phyloP scores from a whole-genome alignment of 2,113 vertebrate species.

The Blennius ocellaris region DNA sequence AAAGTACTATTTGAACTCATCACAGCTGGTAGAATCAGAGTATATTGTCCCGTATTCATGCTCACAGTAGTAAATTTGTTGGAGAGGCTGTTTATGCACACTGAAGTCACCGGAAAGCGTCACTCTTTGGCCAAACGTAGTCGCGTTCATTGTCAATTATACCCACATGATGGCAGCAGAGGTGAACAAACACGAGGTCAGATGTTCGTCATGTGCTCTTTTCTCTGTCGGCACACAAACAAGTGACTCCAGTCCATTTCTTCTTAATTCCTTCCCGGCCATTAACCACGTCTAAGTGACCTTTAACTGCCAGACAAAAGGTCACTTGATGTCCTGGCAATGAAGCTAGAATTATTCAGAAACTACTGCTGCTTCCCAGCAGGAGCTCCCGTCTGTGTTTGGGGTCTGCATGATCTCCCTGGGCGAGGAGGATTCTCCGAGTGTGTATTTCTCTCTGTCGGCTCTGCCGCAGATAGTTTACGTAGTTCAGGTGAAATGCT shows the following conservation, averaged over 20 bases:
- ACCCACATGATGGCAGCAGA: slow-evolving; percentile 53
- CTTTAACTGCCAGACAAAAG: slow-evolving; percentile 42
- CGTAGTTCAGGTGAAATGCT: no score
- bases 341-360: slow-evolving; percentile 8
- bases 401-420: no score
- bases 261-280: slow-evolving; percentile 34
- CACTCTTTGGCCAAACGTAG: neutral
- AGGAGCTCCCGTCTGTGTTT: no score
- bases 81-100: neutral
- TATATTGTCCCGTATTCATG: no score
- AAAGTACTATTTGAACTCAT: no score
- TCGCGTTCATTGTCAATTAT: neutral
- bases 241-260: neutral
- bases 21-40: no score
- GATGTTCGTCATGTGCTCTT: no score
- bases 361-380: no score
- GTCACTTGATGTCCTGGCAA: slow-evolving; percentile 25
- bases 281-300: slow-evolving; percentile 42
- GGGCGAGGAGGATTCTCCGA: no score
- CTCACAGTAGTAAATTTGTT: no score
- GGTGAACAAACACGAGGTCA: neutral
- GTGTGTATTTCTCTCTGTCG: no score
- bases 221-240: neutral
- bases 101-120: neutral
- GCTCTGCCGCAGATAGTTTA: no score